Conservation (phyloP, 1,140 invertebrate species). For the Cydia fagiglandana region DNA sequence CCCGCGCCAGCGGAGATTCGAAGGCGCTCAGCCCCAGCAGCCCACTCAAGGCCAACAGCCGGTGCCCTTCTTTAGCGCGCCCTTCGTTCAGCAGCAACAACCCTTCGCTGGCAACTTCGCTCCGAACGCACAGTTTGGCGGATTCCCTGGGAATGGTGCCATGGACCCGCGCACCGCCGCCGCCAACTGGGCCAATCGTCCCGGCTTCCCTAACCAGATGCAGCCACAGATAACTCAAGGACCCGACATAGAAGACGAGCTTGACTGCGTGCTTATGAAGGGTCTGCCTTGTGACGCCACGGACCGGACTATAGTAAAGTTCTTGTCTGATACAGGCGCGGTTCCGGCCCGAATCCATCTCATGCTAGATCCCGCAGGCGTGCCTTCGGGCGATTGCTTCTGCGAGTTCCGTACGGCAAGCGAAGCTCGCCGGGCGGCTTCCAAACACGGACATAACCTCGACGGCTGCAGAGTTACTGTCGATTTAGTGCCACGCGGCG, state of each 20-base stretch:
- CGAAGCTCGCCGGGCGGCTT: slow-evolving; percentile 85
- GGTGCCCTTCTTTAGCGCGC: slow-evolving; percentile 48
- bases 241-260: slow-evolving; percentile 54
- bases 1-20: slow-evolving; percentile 61
- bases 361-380: slow-evolving; percentile 83
- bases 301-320: slow-evolving; percentile 89
- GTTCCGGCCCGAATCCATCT: slow-evolving; percentile 89
- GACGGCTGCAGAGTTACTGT: slow-evolving; percentile 84
- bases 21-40: slow-evolving; percentile 37
- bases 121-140: slow-evolving; percentile 48
- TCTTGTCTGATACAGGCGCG: slow-evolving; percentile 87
- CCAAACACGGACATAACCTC: slow-evolving; percentile 85
- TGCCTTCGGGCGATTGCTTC: slow-evolving; percentile 90
- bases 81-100: slow-evolving; percentile 49
- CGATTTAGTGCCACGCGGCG: slow-evolving; percentile 81
- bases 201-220: slow-evolving; percentile 47
- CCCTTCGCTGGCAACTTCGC: slow-evolving; percentile 45
- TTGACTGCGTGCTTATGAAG: slow-evolving; percentile 86
- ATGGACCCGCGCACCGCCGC: slow-evolving; percentile 58
- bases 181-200: slow-evolving; percentile 52
- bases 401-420: slow-evolving; percentile 87
- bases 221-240: slow-evolving; percentile 36
- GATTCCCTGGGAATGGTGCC: slow-evolving; percentile 46
- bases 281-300: slow-evolving; percentile 87
- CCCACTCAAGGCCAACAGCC: slow-evolving; percentile 35